phyloP scores from a whole-genome alignment of 2,888 invertebrate species.

The Xanthorhoe spadicearia region DNA sequence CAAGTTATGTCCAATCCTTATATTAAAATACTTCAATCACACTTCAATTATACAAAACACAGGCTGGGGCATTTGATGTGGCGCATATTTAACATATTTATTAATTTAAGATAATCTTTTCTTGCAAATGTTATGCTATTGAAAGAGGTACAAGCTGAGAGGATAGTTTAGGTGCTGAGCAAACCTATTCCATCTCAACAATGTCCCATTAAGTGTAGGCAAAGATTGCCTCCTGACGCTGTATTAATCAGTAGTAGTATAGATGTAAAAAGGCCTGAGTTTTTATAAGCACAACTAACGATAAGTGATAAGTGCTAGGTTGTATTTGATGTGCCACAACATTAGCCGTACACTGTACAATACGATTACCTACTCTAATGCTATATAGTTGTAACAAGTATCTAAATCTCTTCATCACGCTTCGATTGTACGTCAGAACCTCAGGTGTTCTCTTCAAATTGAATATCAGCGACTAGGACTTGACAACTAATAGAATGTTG shows the following conservation, averaged over 20 bases:
- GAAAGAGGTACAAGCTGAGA: too few species aligned
- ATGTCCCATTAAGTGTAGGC: too few species aligned
- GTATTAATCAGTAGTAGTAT: too few species aligned
- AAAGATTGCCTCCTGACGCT: too few species aligned
- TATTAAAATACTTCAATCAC: constrained; percentile 26
- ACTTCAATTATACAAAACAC: neutral
- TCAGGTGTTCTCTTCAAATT: neutral
- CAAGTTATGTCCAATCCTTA: constrained; percentile 17
- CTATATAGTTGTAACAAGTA: constrained; percentile 28
- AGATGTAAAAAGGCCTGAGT: too few species aligned
- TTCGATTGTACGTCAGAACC: constrained; percentile 35
- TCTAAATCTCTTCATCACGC: constrained; percentile 59
- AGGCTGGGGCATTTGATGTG: constrained; percentile 5
- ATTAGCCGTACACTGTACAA: constrained; percentile 3
- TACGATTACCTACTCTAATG: constrained; percentile 12
- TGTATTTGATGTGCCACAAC: constrained; percentile 5
- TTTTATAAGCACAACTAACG: too few species aligned
- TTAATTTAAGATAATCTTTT: too few species aligned
- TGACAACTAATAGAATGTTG: too few species aligned
- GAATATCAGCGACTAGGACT: neutral
- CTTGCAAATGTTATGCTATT: too few species aligned
- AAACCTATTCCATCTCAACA: too few species aligned
- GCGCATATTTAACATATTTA: neutral
- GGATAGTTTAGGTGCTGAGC: too few species aligned
- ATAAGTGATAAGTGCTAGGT: too few species aligned